Evolutionary conservation across 2,888 invertebrate genomes (phyloP), one percentile per base, ranked within the genome.

Genomic region (Thumatha senex): DNA sequence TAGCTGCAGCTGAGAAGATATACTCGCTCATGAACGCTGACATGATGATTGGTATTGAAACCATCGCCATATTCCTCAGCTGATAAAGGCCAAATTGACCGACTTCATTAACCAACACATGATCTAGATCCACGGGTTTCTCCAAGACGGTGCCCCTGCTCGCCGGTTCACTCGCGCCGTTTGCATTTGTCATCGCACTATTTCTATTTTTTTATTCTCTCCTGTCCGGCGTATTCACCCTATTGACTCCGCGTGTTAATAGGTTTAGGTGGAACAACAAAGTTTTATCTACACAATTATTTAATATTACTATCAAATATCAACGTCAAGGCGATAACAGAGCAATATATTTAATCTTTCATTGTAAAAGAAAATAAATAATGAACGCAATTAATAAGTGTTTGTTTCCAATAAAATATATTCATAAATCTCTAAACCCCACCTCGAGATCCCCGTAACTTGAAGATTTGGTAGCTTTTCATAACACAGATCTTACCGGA

Each of bases 31-130:
- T 92, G 57, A 94, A 93, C 0, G 94, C 94, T 4, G 94, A 93
- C 76, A 95, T 93, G 51, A 94, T 84, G 61, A 95, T 91, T 0
- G 95, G 94, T 34, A 95, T 56, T 48, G 93, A 88, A 39, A 95
- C 93, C 53, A 95, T 78, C 34, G 89, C 49, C 56, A 94, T 92
- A 56, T 93, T 93, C 33, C 88, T 72, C 18, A 93, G 70, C 82
- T 96, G 96, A 78, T 93, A 95, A 58, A 88, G 89, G n/a, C 95
- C 95, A 58, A 94, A 94, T 74, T 94, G 93, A 0, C 94, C 94
- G 58, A 95, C 63, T 65, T 93, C 92, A 45, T 85, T 81, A 5
- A 84, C 75, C 49, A 94, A 75, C 45, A 93, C 86, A 43, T 88
- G 80, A 58, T 94, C 93, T 54, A 94, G 74, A 48, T 92, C 82